Base-by-base conservation (phyloP, 2,888 invertebrate genomes). In the Harmothoe impar region DNA sequence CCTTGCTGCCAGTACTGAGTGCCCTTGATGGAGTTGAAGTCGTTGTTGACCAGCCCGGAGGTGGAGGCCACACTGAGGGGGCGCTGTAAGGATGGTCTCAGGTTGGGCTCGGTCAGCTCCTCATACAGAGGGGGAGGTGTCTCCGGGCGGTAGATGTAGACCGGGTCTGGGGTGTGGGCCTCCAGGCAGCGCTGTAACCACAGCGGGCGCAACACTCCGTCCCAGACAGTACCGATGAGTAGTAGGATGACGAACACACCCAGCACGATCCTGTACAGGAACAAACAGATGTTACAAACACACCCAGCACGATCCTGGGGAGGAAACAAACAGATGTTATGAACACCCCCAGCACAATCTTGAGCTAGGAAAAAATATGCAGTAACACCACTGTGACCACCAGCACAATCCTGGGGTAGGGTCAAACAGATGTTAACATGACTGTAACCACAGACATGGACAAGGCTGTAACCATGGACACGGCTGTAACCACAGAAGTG, bases 181-280 rank as follows among this genome's bases (percentile, higher is more conserved):
- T 33, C 43, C 0, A 84, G 23, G 10, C 51, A 35, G 35, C 33
- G 10, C 84, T 12, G 43, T 17, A 84, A 10, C 43, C 43, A 84
- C 20, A 51, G 0, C n/a, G 0, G 1, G n/a, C 84, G 43, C 35
- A 84, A 84, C 17, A 51, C 84, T 31, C 84, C 84, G 84, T 84
- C 84, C 84, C 84, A 84, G 10, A 84, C 17, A 35, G 84, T 84
- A 84, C 84, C 84, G 3, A 25, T n/a, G 0, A 43, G 1, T 17
- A 84, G 23, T 1, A 84, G 84, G 3, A 29, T 29, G 43, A 84
- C 5, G n/a, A 84, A 23, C 23, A 51, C 51, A 1, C 29, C 33
- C 33, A 84, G 84, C 5, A 84, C 51, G 7, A 43, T 43, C 17
- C 84, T 84, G 51, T 1, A 84, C 0, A 20, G 17, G 1, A 35